Base-by-base conservation (phyloP, 2,113 vertebrate species). In the Hippocampus zosterae region DNA sequence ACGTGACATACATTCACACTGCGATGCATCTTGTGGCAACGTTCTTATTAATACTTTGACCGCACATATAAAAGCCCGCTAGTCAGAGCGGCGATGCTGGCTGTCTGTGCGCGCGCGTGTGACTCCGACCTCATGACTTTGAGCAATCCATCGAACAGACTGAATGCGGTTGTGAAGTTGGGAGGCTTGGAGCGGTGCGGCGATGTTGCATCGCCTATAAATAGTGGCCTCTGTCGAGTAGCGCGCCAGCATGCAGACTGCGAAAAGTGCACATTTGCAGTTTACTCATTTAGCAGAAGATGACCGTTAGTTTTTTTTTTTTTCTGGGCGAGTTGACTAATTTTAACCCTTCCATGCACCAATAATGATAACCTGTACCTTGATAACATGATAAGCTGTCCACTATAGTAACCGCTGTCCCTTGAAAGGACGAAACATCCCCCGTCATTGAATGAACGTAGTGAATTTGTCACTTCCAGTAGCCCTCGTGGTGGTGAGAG, bases 171-270 rank as follows among this genome's bases (percentile, higher is more conserved):
- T 85, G 82, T 76, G 74, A 83, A 73, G 83, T 77, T 73, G 21
- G 78, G 87, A 86, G 73, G 81, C 81, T 78, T 69, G 66, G 69
- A 65, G 50, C 71, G 79, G 82, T 78, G 80, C 84, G 81, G 78
- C 78, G 77, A 85, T 88, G 85, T 88, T 86, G 76, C 73, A 52
- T 56, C 33, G 33, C 57, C 85, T 91, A 88, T 86, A 91, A 90
- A 91, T 89, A 90, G 81, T 60, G 48, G 48, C 57, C 77, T 76
- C 75, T 80, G 59, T 80, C 84, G 76, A 87, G 75, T 73, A 82
- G 70, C 74, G 77, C 70, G 79, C 60, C 81, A 78, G 80, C 81
- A 82, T 77, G 75, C 46, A 66, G 55, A 21, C 70, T 78, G 79
- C 65, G 72, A 78, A 57, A 83, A 79, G 57, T 60, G 70, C 74